Conservation (phyloP, 1,140 invertebrate genomes). For the Drosophila obscura region DNA sequence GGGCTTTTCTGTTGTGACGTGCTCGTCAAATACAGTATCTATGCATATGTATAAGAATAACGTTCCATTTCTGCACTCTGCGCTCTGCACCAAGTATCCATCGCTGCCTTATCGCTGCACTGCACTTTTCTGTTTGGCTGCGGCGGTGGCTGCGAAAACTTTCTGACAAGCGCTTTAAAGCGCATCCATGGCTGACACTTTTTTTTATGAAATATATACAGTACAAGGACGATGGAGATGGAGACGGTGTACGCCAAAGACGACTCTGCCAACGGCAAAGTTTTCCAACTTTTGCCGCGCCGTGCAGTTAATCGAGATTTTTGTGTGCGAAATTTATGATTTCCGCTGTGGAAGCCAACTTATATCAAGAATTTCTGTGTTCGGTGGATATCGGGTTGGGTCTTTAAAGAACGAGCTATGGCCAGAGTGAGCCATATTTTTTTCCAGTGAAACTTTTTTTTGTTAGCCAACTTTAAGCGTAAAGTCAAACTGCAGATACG, state of each 20-base stretch:
- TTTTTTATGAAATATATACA: constrained; percentile 40
- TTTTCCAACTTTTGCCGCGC: constrained; percentile 52
- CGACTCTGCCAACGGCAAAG: constrained; percentile 45
- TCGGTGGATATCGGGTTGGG: constrained; percentile 21
- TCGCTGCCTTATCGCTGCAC: constrained; percentile 56
- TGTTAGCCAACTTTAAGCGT: constrained; percentile 14
- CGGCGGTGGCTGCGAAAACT: constrained; percentile 44
- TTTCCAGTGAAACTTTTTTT: not conserved
- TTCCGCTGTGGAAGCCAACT: constrained; percentile 42
- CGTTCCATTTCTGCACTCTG: too few relatives aligned
- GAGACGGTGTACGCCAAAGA: constrained; percentile 10
- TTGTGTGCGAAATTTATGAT: constrained; percentile 65
- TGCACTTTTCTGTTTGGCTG: constrained; percentile 39
- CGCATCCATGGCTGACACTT: constrained; percentile 56
- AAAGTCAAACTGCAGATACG: not conserved
- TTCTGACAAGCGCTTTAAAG: constrained; percentile 76
- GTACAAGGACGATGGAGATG: constrained; percentile 22
- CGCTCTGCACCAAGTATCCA: not conserved
- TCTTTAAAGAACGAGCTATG: constrained; percentile 43
- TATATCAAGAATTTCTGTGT: constrained; percentile 43
- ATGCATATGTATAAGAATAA: not conserved
- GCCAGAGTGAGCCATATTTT: not conserved
- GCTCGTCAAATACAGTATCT: constrained; percentile 18
- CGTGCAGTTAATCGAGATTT: constrained; percentile 61
- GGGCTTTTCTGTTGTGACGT: constrained; percentile 22